These are phyloP conservation scores for Tachycineta bicolor DNA, from an alignment of 2,113 vertebrate genomes.

Conservation along the genomic window DNA sequence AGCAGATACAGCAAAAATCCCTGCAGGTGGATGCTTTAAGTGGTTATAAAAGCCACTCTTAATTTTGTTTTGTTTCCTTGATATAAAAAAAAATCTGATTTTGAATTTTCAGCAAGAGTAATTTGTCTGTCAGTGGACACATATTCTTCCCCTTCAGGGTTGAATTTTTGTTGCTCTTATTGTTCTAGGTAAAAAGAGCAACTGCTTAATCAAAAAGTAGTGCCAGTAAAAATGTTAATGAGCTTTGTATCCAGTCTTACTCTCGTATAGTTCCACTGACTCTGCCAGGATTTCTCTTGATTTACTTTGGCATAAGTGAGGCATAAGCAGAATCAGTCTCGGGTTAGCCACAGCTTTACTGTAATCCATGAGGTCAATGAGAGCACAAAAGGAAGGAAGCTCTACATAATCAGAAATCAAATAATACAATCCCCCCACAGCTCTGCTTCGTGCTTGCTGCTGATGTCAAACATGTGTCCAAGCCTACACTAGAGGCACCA, in stretches of 20 bases:
- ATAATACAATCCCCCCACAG: background rate
- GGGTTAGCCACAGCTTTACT: background rate
- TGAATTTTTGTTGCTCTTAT: background rate
- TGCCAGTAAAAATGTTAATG: background rate
- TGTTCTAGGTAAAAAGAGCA: background rate
- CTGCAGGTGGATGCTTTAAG: background rate
- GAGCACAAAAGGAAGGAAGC: background rate
- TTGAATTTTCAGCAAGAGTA: background rate
- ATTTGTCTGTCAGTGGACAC: background rate
- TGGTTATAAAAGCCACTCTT: background rate
- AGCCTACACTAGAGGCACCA: background rate
- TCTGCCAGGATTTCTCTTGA: background rate
- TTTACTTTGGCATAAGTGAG: background rate
- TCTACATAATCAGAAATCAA: conserved; percentile 7
- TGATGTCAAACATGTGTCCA: background rate
- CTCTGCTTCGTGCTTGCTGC: background rate
- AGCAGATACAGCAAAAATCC: background rate
- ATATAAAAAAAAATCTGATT: background rate
- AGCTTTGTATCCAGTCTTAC: background rate
- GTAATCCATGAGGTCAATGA: background rate
- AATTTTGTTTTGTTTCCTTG: background rate
- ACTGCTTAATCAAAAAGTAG: background rate
- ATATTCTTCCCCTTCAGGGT: background rate
- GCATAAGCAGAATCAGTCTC: background rate
- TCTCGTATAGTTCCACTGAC: background rate